These are phyloP conservation scores for Prorops nasuta DNA, from an alignment of 1,140 invertebrate species.

Conservation along the genomic window DNA sequence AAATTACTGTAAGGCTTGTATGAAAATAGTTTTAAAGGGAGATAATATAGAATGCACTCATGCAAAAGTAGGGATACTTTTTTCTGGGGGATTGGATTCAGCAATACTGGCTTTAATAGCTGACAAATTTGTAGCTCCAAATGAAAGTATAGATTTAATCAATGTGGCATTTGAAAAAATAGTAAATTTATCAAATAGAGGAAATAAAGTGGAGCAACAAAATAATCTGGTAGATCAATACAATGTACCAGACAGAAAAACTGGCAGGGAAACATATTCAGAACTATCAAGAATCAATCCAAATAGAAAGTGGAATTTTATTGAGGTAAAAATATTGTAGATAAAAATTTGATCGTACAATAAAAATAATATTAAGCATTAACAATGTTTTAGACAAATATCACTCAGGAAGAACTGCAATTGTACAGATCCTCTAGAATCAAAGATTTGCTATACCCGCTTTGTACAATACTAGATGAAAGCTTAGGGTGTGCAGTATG, in stretches of 20 bases:
- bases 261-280: conserved; percentile 70
- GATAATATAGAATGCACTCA: conserved; percentile 59
- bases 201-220: conserved; percentile 1
- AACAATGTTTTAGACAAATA: conserved; percentile 68
- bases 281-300: conserved; percentile 74
- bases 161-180: conserved; percentile 90
- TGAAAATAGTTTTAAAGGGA: conserved; percentile 33
- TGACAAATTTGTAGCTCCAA: conserved; percentile 67
- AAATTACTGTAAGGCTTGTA: conserved; percentile 66
- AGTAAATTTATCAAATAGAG: conserved; percentile 21
- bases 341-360: too few relatives aligned
- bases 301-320: conserved; percentile 69
- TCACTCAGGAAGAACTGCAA: conserved; percentile 69
- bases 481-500: conserved; percentile 91
- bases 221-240: conserved; percentile 38
- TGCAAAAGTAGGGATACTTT: conserved; percentile 80
- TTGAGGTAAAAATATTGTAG: conserved; percentile 61
- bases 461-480: conserved; percentile 90
- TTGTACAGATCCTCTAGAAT: conserved; percentile 55
- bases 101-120: conserved; percentile 80
- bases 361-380: conserved; percentile 7
- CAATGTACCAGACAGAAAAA: conserved; percentile 79
- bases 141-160: conserved; percentile 86
- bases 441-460: conserved; percentile 77
- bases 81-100: conserved; percentile 96